These are phyloP conservation scores for Ochlodes sylvanus DNA, from an alignment of 2,888 invertebrate genomes.

Conservation along the genomic window DNA sequence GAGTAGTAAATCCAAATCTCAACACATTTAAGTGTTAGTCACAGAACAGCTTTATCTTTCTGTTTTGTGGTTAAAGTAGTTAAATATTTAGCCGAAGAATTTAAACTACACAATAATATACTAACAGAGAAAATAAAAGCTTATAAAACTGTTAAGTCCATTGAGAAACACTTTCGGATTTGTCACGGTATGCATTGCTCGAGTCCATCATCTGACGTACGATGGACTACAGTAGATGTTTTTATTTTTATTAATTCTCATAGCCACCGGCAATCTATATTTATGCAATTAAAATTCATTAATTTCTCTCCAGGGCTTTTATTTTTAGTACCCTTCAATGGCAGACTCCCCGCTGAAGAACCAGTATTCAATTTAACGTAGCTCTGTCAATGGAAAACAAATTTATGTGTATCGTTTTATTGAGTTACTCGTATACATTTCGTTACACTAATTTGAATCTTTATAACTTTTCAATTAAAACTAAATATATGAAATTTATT, in stretches of 20 bases:
- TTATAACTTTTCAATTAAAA: constrained; percentile 32
- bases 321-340: constrained; percentile 61
- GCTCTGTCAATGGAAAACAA: constrained; percentile 35
- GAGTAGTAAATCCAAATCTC: too few relatives aligned
- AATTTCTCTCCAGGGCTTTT: constrained; percentile 63
- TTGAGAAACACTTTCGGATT: constrained; percentile 23
- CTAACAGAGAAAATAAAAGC: too few relatives aligned
- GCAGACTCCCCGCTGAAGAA: constrained; percentile 41
- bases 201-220: constrained; percentile 31
- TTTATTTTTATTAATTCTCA: constrained; percentile 29
- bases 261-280: constrained; percentile 31
- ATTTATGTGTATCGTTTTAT: constrained; percentile 34
- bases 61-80: too few relatives aligned
- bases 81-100: too few relatives aligned
- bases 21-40: too few relatives aligned
- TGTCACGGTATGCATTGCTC: constrained; percentile 36
- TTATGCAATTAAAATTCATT: constrained; percentile 71
- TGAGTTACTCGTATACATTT: constrained; percentile 28
- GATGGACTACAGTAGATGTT: constrained; percentile 32
- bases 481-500: constrained; percentile 25
- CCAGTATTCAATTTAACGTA: constrained; percentile 36
- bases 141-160: too few relatives aligned
- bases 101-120: too few relatives aligned
- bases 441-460: constrained; percentile 34
- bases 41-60: too few relatives aligned